A percentile compares a stretch with the other conserved stretches of the same genome.
These are phyloP conservation scores for Atlantisia rogersi DNA, from an alignment of 2,113 vertebrate species.

Conservation along the genomic window DNA sequence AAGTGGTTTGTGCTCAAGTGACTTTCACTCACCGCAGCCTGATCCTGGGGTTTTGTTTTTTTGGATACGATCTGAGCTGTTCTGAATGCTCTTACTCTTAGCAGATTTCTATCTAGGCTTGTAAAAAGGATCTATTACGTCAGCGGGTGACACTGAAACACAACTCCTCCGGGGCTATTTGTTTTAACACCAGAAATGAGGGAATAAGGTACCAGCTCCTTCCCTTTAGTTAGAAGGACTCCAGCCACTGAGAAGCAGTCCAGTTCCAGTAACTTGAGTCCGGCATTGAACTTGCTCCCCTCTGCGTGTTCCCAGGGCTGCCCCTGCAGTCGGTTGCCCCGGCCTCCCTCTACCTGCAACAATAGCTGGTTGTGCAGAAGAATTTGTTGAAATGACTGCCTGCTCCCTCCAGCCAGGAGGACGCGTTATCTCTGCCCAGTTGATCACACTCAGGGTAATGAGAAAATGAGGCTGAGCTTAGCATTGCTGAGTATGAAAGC, in stretches of 20 bases:
- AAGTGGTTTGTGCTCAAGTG: not conserved
- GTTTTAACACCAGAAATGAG: constrained; percentile 43
- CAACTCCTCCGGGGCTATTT: constrained; percentile 27
- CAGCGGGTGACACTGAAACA: constrained; percentile 53
- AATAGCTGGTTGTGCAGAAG: constrained; percentile 79
- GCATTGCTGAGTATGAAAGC: constrained; percentile 77
- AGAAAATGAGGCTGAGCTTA: constrained; percentile 79
- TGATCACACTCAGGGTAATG: constrained; percentile 75
- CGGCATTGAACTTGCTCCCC: not conserved
- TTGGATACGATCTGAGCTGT: constrained; percentile 10
- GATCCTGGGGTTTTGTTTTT: not conserved
- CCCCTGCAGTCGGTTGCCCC: constrained; percentile 3
- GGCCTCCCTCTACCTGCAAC: constrained; percentile 76
- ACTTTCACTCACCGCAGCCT: not conserved
- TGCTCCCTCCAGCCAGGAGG: constrained; percentile 66
- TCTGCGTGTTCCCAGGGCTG: constrained; percentile 23
- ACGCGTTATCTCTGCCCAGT: constrained; percentile 76
- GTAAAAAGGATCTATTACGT: constrained; percentile 32
- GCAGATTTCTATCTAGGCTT: constrained; percentile 39
- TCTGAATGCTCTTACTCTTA: constrained; percentile 9
- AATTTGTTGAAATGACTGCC: constrained; percentile 75
- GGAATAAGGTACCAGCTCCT: constrained; percentile 27
- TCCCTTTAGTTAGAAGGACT: constrained; percentile 38
- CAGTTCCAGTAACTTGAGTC: constrained; percentile 42
- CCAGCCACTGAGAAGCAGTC: not conserved